These are phyloP conservation scores for Melozone crissalis DNA, from an alignment of 2,113 vertebrate genomes.

Conservation along the genomic window DNA sequence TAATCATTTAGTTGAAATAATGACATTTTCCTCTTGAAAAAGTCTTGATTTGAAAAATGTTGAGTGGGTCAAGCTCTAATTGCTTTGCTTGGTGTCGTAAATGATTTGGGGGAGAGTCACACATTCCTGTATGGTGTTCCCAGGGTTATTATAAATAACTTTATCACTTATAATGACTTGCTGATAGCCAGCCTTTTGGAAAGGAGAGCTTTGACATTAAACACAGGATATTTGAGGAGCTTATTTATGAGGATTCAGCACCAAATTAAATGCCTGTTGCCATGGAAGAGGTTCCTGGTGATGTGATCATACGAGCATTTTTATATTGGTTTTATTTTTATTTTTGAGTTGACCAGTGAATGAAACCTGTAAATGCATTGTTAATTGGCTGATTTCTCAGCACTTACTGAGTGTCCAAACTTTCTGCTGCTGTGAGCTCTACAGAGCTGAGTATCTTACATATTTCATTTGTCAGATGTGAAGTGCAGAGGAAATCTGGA, in stretches of 20 bases:
- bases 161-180: neutral
- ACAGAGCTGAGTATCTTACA: neutral
- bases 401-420: neutral
- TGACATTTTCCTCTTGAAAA: neutral
- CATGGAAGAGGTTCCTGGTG: neutral
- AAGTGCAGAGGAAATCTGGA: neutral
- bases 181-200: neutral
- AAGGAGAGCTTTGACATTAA: constrained; percentile 13
- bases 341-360: neutral
- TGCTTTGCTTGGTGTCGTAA: neutral
- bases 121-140: neutral
- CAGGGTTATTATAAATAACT: neutral
- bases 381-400: neutral
- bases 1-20: neutral
- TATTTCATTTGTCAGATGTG: neutral
- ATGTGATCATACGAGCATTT: neutral
- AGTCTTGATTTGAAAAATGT: neutral
- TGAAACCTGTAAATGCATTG: neutral
- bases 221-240: neutral
- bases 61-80: neutral
- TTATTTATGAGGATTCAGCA: neutral
- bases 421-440: neutral
- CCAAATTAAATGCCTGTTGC: neutral
- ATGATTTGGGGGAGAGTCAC: neutral
- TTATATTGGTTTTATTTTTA: neutral